phyloP scores from a whole-genome alignment of 2,113 vertebrate genomes.

The Bolborhynchus lineola region DNA sequence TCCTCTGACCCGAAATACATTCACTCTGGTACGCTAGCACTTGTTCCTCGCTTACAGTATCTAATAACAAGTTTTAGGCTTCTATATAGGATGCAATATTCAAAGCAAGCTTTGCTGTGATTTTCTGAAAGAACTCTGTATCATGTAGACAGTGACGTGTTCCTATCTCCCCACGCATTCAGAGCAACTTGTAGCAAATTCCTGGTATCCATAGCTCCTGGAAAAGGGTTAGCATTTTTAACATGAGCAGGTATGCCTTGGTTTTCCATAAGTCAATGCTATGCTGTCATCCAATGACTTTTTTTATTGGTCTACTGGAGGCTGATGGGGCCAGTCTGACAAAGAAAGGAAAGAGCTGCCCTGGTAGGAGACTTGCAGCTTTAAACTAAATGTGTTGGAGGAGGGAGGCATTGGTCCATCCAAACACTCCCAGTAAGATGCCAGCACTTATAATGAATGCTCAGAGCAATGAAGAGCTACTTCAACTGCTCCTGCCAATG shows the following conservation, averaged over 20 bases:
- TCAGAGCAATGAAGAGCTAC: not conserved
- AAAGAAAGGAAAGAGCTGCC: not conserved
- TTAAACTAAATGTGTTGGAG: not conserved
- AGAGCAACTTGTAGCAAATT: not conserved
- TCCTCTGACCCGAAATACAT: not conserved
- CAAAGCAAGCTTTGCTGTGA: not conserved
- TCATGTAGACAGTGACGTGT: not conserved
- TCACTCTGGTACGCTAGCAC: not conserved
- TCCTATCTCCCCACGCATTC: not conserved
- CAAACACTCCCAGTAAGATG: not conserved
- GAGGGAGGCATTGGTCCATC: not conserved
- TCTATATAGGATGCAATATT: not conserved
- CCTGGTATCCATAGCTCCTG: not conserved
- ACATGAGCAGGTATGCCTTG: not conserved
- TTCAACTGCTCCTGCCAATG: not conserved
- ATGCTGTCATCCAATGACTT: not conserved
- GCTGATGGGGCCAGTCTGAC: not conserved
- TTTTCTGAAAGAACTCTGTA: not conserved
- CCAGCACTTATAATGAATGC: not conserved
- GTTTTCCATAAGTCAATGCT: conserved; percentile 2
- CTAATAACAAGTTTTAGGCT: not conserved
- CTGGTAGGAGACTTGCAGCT: not conserved
- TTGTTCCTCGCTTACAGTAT: not conserved
- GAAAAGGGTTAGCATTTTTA: not conserved
- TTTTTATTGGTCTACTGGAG: not conserved